A percentile compares a stretch with the other conserved stretches of the same genome.
These are phyloP conservation scores for Zoanthus gigantus DNA, from an alignment of 92 coral and sea anemone genomes.

Conservation along the genomic window DNA sequence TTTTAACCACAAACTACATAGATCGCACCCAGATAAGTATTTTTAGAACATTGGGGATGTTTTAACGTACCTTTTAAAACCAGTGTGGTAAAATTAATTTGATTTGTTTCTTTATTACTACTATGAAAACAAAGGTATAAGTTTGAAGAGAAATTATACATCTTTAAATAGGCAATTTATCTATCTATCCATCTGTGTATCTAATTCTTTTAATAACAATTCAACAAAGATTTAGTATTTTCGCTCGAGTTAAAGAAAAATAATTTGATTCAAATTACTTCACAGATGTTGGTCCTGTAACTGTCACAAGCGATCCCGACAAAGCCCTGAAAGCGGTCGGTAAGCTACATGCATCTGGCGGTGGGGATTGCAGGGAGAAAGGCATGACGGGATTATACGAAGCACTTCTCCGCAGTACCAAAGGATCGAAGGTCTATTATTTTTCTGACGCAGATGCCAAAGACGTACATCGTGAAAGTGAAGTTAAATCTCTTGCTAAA, in stretches of 20 bases:
- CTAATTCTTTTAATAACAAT: too few relatives aligned
- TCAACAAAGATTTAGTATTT: too few relatives aligned
- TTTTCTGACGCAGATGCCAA: slow-evolving; percentile 78
- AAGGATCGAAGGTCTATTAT: slow-evolving; percentile 59
- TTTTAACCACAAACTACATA: too few relatives aligned
- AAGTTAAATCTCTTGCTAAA: slow-evolving; percentile 60
- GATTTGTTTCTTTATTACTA: too few relatives aligned
- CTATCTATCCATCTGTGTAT: too few relatives aligned
- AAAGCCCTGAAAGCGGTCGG: slow-evolving; percentile 59
- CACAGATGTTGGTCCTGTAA: slow-evolving; percentile 73
- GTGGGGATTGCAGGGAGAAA: slow-evolving; percentile 72
- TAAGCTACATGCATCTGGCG: slow-evolving; percentile 53
- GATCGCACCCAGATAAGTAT: too few relatives aligned
- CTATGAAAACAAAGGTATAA: too few relatives aligned
- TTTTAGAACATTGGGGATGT: too few relatives aligned
- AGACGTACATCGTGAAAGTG: slow-evolving; percentile 46
- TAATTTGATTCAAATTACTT: neutral
- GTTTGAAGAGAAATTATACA: too few relatives aligned
- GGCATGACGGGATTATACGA: slow-evolving; percentile 77
- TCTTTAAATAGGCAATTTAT: too few relatives aligned
- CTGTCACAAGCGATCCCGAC: slow-evolving; percentile 64
- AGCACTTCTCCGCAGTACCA: slow-evolving; percentile 66
- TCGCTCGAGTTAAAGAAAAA: neutral
- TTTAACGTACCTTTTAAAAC: too few relatives aligned
- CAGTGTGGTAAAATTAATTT: too few relatives aligned